Base-by-base conservation (phyloP, 2,888 invertebrate genomes). In the Melolontha melolontha region DNA sequence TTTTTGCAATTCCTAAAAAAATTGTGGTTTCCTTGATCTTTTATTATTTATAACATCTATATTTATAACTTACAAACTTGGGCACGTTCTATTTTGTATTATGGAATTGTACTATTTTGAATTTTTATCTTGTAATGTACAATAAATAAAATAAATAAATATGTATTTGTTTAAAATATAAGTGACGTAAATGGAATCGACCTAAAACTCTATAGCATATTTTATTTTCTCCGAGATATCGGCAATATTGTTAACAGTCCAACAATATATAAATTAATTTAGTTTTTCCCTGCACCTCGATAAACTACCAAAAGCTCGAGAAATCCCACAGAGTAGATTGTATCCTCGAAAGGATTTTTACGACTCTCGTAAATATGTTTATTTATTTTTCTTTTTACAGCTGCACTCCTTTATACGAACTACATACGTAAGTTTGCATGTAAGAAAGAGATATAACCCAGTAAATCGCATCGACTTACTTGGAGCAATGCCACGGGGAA, bases 311-410 rank as follows among this genome's bases (percentile, higher is more conserved):
- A 66, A 49, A 44, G 47, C 49, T 17, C 22, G 50, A 55, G 55
- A 22, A 66, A 54, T 66, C 44, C 17, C 8, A 34, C 50, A 39
- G n/a, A 59, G 42, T 41, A 66, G 57, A 49, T 59, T 11, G 40
- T 34, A 40, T 47, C 50, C 41, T 17, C 17, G 29, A 42, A 41
- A 29, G 51, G 51, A 66, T 51, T 42, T 57, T 57, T 66, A 49
- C 59, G 29, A 17, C 16, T 14, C 41, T 51, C 66, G 41, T 66
- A 66, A 66, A 66, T 66, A 66, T 57, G 22, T 66, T 50, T 54
- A 29, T 51, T 54, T 65, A 39, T 42, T 54, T 64, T 44, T 50
- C 57, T 59, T 51, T 50, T 59, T 57, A 59, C 66, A 51, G 41
- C 57, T 66, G 66, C 47, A 59, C 47, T n/a, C n/a, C n/a, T 12